These are phyloP conservation scores for Clavelina lepadiformis DNA, from an alignment of 23 tunicate species.

Conservation along the genomic window DNA sequence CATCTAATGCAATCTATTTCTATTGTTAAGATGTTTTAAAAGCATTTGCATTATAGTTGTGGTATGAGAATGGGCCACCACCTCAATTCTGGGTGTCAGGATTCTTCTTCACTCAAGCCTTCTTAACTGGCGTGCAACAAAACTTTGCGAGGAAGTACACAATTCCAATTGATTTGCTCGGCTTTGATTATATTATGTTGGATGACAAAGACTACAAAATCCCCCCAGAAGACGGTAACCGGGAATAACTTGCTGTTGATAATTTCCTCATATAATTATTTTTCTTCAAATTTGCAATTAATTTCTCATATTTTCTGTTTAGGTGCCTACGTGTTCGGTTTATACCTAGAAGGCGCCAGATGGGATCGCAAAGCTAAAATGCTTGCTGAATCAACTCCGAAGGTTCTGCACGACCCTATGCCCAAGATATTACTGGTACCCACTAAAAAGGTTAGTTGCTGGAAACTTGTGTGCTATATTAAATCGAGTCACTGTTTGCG, in stretches of 20 bases:
- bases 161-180: slow-evolving; percentile 91
- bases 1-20: too few species aligned
- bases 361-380: slow-evolving; percentile 87
- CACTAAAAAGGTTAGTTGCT: slow-evolving; percentile 50
- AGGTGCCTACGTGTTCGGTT: slow-evolving; percentile 94
- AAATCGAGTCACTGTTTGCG: too few species aligned
- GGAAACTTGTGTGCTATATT: too few species aligned
- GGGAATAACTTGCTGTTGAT: background rate
- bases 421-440: slow-evolving; percentile 91
- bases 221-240: slow-evolving; percentile 93
- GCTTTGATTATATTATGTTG: slow-evolving; percentile 79
- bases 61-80: slow-evolving; percentile 96
- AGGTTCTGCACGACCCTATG: slow-evolving; percentile 74
- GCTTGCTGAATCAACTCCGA: slow-evolving; percentile 86
- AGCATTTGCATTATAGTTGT: slow-evolving; percentile 25
- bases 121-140: slow-evolving; percentile 99
- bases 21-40: background rate
- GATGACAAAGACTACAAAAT: slow-evolving; percentile 94
- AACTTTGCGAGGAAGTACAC: slow-evolving; percentile 95
- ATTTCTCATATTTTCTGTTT: background rate
- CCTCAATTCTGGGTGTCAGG: slow-evolving; percentile 99
- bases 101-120: slow-evolving; percentile 98
- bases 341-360: slow-evolving; percentile 89
- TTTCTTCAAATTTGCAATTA: background rate
- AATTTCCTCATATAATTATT: background rate